Conservation (phyloP, 1,140 invertebrate species). For the Caenorhabditis tropicalis region DNA sequence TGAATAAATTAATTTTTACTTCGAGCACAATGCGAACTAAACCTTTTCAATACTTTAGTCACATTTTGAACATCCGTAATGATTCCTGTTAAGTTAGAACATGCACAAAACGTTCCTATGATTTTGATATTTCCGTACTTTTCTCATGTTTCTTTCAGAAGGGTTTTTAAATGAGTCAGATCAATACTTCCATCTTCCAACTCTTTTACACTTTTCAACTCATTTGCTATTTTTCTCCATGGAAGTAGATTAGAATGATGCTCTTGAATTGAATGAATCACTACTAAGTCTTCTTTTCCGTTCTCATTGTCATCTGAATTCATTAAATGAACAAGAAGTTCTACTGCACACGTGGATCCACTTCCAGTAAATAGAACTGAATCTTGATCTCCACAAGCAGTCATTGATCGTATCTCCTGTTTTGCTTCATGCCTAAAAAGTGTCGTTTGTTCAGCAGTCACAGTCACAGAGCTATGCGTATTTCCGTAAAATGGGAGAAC, state of each 20-base stretch:
- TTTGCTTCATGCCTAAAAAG: conserved; percentile 80
- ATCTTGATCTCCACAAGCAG: conserved; percentile 77
- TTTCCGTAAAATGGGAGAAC: conserved; percentile 86
- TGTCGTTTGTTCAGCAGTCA: conserved; percentile 86
- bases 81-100: conserved; percentile 88
- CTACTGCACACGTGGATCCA: conserved; percentile 80
- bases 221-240: conserved; percentile 82
- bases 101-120: conserved; percentile 86
- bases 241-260: conserved; percentile 84
- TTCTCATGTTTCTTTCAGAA: conserved; percentile 63
- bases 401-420: conserved; percentile 46
- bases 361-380: conserved; percentile 83
- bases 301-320: conserved; percentile 75
- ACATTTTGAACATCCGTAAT: conserved; percentile 84
- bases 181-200: conserved; percentile 82
- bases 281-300: conserved; percentile 26
- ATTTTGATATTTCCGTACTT: conserved; percentile 74
- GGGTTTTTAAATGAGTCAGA: conserved; percentile 72
- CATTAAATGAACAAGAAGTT: conserved; percentile 77
- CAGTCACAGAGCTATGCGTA: conserved; percentile 83
- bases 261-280: conserved; percentile 73
- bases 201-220: conserved; percentile 78
- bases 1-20: conserved; percentile 73
- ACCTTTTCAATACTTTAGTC: conserved; percentile 82
- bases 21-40: conserved; percentile 81